These are phyloP conservation scores for Polydesmus complanatus DNA, from an alignment of 2,888 invertebrate genomes.

Conservation along the genomic window DNA sequence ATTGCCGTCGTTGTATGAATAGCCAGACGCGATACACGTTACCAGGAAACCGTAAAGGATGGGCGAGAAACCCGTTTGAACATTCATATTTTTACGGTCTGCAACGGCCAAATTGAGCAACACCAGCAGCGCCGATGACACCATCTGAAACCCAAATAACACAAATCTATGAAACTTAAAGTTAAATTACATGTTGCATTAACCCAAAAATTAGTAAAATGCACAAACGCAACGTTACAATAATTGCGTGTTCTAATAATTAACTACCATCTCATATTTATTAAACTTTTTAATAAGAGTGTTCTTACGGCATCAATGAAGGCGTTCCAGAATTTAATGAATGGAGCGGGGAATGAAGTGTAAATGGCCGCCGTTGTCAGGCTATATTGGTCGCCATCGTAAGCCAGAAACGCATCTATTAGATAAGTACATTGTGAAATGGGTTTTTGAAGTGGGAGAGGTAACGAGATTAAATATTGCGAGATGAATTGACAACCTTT, in stretches of 20 bases:
- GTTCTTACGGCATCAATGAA: constrained; percentile 4
- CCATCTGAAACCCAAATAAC: no score
- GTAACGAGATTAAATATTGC: not conserved
- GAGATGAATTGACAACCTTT: not conserved
- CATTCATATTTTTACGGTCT: constrained; percentile 27
- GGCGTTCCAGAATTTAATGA: not conserved
- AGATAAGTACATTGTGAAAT: not conserved
- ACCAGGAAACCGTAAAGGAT: constrained; percentile 29
- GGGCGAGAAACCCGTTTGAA: constrained; percentile 26
- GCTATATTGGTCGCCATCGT: not conserved
- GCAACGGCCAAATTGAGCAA: constrained; percentile 28
- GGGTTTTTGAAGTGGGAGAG: not conserved
- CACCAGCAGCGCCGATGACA: constrained; percentile 25
- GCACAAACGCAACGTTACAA: no score
- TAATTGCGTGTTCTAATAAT: no score
- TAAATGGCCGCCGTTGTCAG: not conserved
- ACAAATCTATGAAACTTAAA: no score
- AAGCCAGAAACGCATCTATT: not conserved
- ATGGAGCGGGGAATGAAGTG: constrained; percentile 1
- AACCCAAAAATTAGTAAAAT: no score
- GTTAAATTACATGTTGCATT: no score
- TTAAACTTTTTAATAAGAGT: not conserved
- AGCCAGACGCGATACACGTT: constrained; percentile 29
- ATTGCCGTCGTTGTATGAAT: constrained; percentile 36
- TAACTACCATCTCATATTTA: not conserved